These are phyloP conservation scores for Sialis fuliginosa DNA, from an alignment of 2,888 invertebrate species.

Conservation along the genomic window DNA sequence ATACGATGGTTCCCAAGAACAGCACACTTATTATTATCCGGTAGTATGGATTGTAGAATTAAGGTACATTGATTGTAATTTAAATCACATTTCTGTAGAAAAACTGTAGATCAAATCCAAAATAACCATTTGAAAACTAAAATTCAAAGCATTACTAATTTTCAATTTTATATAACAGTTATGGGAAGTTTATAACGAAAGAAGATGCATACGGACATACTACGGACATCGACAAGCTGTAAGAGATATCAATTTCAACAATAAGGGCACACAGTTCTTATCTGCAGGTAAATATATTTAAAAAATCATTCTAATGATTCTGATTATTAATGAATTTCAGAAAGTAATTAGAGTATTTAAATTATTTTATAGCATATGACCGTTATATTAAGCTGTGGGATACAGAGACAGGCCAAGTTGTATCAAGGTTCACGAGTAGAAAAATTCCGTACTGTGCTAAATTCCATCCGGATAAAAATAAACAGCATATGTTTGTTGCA, in stretches of 20 bases:
- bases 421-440: slow-evolving; percentile 78
- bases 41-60: slow-evolving; percentile 92
- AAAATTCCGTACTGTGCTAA: slow-evolving; percentile 97
- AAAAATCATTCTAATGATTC: neutral
- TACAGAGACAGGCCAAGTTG: slow-evolving; percentile 84
- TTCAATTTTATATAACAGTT: slow-evolving; percentile 38
- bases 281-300: slow-evolving; percentile 56
- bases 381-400: slow-evolving; percentile 98
- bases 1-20: slow-evolving; percentile 89
- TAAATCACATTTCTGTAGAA: neutral
- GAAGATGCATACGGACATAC: slow-evolving; percentile 85
- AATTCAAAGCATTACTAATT: neutral
- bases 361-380: slow-evolving; percentile 58
- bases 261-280: slow-evolving; percentile 78
- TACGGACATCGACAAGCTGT: slow-evolving; percentile 95
- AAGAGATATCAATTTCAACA: slow-evolving; percentile 89
- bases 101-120: neutral
- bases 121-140: neutral
- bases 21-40: slow-evolving; percentile 87
- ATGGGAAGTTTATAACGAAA: slow-evolving; percentile 95
- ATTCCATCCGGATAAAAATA: slow-evolving; percentile 94
- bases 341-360: neutral
- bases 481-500: slow-evolving; percentile 93
- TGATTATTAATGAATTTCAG: slow-evolving; percentile 8
- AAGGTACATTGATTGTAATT: slow-evolving; percentile 37